Evolutionary conservation across 1,140 invertebrate species (phyloP).

Genomic region (Diachasmimorpha longicaudata): DNA sequence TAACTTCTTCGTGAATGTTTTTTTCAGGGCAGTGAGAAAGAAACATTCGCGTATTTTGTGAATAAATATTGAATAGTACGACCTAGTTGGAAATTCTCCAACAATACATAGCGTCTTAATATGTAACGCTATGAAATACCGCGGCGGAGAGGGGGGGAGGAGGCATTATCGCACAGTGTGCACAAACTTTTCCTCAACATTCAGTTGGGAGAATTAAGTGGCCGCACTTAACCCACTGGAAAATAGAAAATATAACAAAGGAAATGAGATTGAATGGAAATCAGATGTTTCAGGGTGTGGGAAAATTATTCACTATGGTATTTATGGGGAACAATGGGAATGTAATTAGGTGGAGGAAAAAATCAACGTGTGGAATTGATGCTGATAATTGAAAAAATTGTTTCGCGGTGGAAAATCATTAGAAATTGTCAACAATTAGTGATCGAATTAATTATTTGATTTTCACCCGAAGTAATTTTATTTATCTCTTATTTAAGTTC

Average conservation of each 20-base stretch:
- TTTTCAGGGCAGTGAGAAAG: neutral
- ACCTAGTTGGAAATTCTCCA: neutral
- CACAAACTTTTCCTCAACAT: neutral
- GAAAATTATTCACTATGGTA: too few species aligned
- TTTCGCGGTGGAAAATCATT: too few species aligned
- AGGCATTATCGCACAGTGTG: neutral
- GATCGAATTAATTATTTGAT: too few species aligned
- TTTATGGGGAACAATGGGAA: too few species aligned
- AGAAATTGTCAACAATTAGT: too few species aligned
- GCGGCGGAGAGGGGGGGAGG: too few species aligned
- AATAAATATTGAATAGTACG: neutral
- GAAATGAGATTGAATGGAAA: neutral
- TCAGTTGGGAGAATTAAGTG: neutral
- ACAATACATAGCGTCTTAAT: neutral
- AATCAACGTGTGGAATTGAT: too few species aligned
- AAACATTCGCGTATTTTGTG: neutral
- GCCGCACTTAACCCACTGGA: neutral
- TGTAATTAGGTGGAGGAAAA: too few species aligned
- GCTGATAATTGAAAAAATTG: too few species aligned
- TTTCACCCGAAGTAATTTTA: too few species aligned
- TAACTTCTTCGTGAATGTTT: neutral
- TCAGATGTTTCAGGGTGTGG: neutral
- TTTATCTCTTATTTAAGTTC: too few species aligned
- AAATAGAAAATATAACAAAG: neutral
- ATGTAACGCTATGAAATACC: neutral